phyloP scores from a whole-genome alignment of 1,140 invertebrate species.

The Archivesica marissinica region DNA sequence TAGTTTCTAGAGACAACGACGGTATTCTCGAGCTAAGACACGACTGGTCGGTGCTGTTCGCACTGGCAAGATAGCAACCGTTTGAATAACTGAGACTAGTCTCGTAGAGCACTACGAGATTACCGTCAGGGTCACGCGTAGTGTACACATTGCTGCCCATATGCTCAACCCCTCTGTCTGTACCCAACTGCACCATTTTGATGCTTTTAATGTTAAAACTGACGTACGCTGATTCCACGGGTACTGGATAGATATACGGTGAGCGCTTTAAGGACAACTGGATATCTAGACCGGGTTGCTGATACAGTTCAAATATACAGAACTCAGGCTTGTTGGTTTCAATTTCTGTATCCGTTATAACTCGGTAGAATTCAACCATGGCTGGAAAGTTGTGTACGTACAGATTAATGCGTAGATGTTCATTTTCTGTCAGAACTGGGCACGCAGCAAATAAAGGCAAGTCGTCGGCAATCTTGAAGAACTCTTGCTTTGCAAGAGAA shows the following conservation, averaged over 20 bases:
- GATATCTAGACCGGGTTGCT: constrained; percentile 53
- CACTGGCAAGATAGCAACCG: constrained; percentile 21
- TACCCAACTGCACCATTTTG: not conserved
- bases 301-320: constrained; percentile 64
- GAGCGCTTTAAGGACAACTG: constrained; percentile 64
- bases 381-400: constrained; percentile 57
- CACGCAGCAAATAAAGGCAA: constrained; percentile 63
- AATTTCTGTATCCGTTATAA: constrained; percentile 61
- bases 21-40: not conserved
- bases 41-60: not conserved
- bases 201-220: constrained; percentile 62
- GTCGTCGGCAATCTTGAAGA: constrained; percentile 55
- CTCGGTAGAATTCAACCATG: constrained; percentile 66
- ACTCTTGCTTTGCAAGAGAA: constrained; percentile 59
- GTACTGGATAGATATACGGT: constrained; percentile 46
- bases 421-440: constrained; percentile 59
- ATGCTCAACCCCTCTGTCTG: constrained; percentile 1
- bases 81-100: constrained; percentile 5
- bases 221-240: constrained; percentile 45
- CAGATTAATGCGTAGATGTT: constrained; percentile 64
- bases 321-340: constrained; percentile 63
- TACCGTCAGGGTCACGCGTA: constrained; percentile 64
- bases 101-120: constrained; percentile 59
- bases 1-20: not conserved
- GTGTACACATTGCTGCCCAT: constrained; percentile 48